Evolutionary conservation across 2,113 vertebrate species (phyloP).

Genomic region (Cranoglanis bouderius): DNA sequence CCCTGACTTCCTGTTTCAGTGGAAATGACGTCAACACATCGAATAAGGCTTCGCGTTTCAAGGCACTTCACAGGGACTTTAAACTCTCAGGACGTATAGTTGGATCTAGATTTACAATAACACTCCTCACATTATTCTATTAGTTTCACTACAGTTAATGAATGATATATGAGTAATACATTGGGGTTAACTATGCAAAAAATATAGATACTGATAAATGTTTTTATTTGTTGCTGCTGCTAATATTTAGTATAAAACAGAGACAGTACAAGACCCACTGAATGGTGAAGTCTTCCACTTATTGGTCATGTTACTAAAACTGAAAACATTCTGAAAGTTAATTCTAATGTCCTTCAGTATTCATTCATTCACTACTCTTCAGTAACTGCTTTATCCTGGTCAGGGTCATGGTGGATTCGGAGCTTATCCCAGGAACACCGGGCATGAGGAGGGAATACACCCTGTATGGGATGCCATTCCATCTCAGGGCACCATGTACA

Average conservation of each 20-base stretch:
- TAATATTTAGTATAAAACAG: background rate
- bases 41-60: too few species aligned
- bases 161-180: background rate
- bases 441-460: background rate
- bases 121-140: background rate
- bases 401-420: background rate
- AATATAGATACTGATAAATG: background rate
- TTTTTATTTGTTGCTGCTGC: background rate
- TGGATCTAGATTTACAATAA: background rate
- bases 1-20: too few species aligned
- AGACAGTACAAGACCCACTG: background rate
- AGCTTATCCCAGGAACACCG: background rate
- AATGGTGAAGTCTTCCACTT: background rate
- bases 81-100: background rate
- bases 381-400: background rate
- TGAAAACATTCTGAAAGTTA: background rate
- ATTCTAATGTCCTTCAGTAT: background rate
- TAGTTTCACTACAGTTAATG: background rate
- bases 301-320: background rate
- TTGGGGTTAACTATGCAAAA: background rate
- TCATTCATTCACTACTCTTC: background rate
- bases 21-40: too few species aligned
- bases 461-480: background rate
- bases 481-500: background rate
- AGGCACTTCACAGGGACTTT: too few species aligned